Percentiles rank a stretch among this genome's conserved stretches.
These are phyloP conservation scores for Buceros bicornis DNA, from an alignment of 2,797 vertebrate species.

Conservation along the genomic window DNA sequence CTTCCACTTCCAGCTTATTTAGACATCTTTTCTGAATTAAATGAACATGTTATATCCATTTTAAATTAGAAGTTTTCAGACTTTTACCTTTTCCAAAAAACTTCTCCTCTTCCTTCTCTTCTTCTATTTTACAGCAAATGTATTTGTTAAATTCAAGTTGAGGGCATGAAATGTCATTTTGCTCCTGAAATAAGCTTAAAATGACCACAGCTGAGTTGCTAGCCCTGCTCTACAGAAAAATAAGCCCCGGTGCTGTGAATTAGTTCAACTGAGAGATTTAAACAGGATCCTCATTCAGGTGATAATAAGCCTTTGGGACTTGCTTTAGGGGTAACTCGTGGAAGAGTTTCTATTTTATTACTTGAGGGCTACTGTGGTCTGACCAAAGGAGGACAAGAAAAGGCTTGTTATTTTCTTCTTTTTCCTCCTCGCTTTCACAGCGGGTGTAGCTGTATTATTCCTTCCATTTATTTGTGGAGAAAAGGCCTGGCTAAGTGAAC, in stretches of 20 bases:
- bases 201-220: not conserved
- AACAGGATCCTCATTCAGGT: not conserved
- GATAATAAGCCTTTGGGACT: not conserved
- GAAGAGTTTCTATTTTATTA: not conserved
- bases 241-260: not conserved
- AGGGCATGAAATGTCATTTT: rapidly evolving
- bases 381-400: not conserved
- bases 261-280: not conserved
- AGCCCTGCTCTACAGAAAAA: not conserved
- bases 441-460: not conserved
- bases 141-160: not conserved
- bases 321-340: not conserved
- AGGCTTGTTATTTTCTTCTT: not conserved
- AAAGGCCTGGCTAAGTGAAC: not conserved
- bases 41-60: not conserved
- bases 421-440: not conserved
- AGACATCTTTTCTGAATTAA: not conserved
- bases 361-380: not conserved
- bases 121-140: not conserved
- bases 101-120: not conserved
- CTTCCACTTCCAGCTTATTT: not conserved
- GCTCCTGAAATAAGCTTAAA: not conserved
- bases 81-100: not conserved
- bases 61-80: not conserved
- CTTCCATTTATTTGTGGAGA: not conserved